A percentile compares a stretch with the other conserved stretches of the same genome.
phyloP scores from a whole-genome alignment of 2,113 vertebrate genomes.

The Isichthys henryi region DNA sequence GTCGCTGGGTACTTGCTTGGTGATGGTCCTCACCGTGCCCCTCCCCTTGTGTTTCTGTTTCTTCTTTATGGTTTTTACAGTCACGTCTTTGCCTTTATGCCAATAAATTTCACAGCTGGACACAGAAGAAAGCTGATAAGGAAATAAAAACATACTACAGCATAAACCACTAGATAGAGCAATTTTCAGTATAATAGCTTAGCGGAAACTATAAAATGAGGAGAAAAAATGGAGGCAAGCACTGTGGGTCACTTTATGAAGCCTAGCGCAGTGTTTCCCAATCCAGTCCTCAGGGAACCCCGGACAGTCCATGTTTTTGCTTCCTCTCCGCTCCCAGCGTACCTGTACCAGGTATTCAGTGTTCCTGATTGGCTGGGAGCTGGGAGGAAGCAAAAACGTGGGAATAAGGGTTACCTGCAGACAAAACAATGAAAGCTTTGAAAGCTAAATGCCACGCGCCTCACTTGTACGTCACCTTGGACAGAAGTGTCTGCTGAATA shows the following conservation, averaged over 20 bases:
- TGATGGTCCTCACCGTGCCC: constrained; percentile 87
- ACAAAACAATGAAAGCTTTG: neutral
- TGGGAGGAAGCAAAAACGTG: too few relatives aligned
- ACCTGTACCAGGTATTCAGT: too few relatives aligned
- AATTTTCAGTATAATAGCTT: neutral
- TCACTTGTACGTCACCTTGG: neutral
- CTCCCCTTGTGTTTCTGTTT: constrained; percentile 98
- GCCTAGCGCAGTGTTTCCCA: neutral
- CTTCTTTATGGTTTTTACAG: constrained; percentile 92
- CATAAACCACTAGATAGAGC: neutral
- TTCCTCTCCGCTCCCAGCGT: too few relatives aligned
- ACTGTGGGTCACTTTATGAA: neutral
- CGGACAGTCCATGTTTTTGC: too few relatives aligned
- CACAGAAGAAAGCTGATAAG: neutral
- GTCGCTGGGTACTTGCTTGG: constrained; percentile 89
- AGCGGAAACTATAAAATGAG: neutral
- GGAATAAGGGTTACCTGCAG: neutral
- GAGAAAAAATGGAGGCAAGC: neutral
- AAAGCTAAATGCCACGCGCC: neutral
- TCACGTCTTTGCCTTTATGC: constrained; percentile 96
- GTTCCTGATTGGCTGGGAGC: too few relatives aligned
- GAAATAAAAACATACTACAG: neutral
- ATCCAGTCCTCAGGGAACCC: too few relatives aligned
- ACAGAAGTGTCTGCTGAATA: neutral
- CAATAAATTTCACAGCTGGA: constrained; percentile 84